phyloP scores from a whole-genome alignment of 2,888 invertebrate species.

The Dicyrtomina minuta region DNA sequence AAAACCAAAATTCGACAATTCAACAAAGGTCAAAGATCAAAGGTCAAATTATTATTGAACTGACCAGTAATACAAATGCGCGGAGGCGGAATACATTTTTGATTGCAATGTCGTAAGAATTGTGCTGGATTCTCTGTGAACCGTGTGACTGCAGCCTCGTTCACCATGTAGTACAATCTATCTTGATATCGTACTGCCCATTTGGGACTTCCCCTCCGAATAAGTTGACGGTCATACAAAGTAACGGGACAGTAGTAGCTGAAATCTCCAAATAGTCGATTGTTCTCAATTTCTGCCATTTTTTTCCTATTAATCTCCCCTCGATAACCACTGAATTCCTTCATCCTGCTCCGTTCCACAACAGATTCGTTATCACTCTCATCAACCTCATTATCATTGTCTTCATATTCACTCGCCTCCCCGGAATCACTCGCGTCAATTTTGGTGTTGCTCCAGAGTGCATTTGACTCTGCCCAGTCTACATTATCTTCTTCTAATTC shows the following conservation, averaged over 20 bases:
- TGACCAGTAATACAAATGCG: slow-evolving; percentile 48
- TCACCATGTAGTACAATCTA: slow-evolving; percentile 38
- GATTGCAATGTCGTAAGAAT: slow-evolving; percentile 31
- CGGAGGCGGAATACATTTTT: slow-evolving; percentile 36
- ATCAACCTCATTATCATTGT: slow-evolving; percentile 60
- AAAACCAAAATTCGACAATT: too few species aligned
- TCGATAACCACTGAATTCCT: slow-evolving; percentile 36
- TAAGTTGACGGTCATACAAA: slow-evolving; percentile 60
- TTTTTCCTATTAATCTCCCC: slow-evolving; percentile 39
- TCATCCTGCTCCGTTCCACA: background rate
- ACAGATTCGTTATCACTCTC: slow-evolving; percentile 55
- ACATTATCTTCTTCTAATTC: slow-evolving; percentile 42
- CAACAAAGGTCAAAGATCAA: too few species aligned
- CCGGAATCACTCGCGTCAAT: too few species aligned
- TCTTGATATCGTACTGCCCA: slow-evolving; percentile 39
- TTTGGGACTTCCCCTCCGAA: slow-evolving; percentile 62
- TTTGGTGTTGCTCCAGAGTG: slow-evolving; percentile 11
- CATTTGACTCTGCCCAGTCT: slow-evolving; percentile 23
- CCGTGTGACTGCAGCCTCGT: slow-evolving; percentile 17
- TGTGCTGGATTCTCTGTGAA: slow-evolving; percentile 36
- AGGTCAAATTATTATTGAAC: background rate
- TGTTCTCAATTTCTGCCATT: slow-evolving; percentile 37
- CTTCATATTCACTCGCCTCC: slow-evolving; percentile 59
- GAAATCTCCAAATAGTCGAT: slow-evolving; percentile 63
- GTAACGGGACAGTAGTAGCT: slow-evolving; percentile 66